These are phyloP conservation scores for Uria lomvia DNA, from an alignment of 2,113 vertebrate species.

Conservation along the genomic window DNA sequence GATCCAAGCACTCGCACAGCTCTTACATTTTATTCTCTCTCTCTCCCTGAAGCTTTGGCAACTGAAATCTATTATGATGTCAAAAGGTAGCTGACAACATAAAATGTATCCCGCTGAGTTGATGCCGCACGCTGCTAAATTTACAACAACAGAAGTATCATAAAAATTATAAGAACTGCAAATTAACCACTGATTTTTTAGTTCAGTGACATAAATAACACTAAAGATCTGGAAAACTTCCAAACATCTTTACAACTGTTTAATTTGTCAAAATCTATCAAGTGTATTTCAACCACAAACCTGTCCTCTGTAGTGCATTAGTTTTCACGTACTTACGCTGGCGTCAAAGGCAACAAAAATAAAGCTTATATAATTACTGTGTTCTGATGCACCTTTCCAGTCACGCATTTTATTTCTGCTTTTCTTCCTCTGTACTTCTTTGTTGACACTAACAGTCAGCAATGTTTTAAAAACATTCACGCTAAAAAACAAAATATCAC, in stretches of 20 bases:
- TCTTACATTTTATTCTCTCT: slow-evolving; percentile 50
- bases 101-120: slow-evolving; percentile 72
- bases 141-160: slow-evolving; percentile 75
- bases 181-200: slow-evolving; percentile 74
- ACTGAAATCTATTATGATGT: slow-evolving; percentile 80
- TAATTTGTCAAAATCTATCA: slow-evolving; percentile 79
- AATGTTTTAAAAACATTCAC: slow-evolving; percentile 59
- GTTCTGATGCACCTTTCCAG: slow-evolving; percentile 24
- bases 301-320: slow-evolving; percentile 62
- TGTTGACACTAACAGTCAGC: slow-evolving; percentile 29
- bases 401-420: not conserved
- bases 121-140: slow-evolving; percentile 68
- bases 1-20: slow-evolving; percentile 36
- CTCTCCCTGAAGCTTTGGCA: slow-evolving; percentile 62
- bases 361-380: slow-evolving; percentile 31
- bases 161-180: slow-evolving; percentile 77
- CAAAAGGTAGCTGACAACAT: slow-evolving; percentile 79
- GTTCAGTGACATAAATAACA: slow-evolving; percentile 75
- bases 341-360: slow-evolving; percentile 48
- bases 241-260: slow-evolving; percentile 75
- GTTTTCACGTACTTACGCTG: slow-evolving; percentile 31
- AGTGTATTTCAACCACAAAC: slow-evolving; percentile 71
- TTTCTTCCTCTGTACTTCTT: slow-evolving; percentile 13
- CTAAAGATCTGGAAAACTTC: slow-evolving; percentile 74
- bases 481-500: not conserved